A percentile compares a stretch with the other conserved stretches of the same genome.
Evolutionary conservation across 2,113 vertebrate species (phyloP).

Genomic region (Mirza zaza): DNA sequence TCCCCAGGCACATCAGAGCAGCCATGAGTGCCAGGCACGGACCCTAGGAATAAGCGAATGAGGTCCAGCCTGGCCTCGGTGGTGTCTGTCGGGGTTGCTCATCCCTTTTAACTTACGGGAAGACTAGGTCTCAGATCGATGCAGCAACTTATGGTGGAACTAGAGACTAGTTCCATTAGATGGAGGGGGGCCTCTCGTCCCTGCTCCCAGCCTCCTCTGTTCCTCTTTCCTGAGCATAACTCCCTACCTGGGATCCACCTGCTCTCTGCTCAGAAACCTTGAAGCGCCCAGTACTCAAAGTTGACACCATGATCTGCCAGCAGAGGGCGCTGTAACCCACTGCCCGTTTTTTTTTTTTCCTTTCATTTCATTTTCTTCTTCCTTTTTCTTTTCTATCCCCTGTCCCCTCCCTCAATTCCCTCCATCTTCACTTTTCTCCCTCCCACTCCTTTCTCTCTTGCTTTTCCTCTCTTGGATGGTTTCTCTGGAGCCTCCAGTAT

Average conservation of each 20-base stretch:
- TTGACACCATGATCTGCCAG: not conserved
- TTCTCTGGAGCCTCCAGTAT: not conserved
- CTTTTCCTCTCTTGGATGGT: not conserved
- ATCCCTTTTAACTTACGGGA: not conserved
- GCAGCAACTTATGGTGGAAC: not conserved
- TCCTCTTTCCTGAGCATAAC: not conserved
- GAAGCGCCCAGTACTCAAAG: fast-evolving
- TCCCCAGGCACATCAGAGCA: not conserved
- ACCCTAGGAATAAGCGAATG: not conserved
- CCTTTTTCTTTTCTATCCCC: not conserved
- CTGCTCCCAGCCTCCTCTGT: not conserved
- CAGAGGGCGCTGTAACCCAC: not conserved
- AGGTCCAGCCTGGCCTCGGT: fast-evolving
- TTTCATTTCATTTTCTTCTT: not conserved
- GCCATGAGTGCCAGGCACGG: not conserved
- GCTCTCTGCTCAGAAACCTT: not conserved
- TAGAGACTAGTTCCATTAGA: too few relatives aligned
- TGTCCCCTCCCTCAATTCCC: not conserved
- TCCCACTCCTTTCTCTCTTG: not conserved
- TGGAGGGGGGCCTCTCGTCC: not conserved
- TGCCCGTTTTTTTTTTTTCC: fast-evolving
- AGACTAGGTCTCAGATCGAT: not conserved
- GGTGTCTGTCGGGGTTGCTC: fast-evolving
- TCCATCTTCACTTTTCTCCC: not conserved
- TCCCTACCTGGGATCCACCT: too few relatives aligned